Conservation (phyloP, 2,888 invertebrate genomes). For the Eustalomyia histrio region DNA sequence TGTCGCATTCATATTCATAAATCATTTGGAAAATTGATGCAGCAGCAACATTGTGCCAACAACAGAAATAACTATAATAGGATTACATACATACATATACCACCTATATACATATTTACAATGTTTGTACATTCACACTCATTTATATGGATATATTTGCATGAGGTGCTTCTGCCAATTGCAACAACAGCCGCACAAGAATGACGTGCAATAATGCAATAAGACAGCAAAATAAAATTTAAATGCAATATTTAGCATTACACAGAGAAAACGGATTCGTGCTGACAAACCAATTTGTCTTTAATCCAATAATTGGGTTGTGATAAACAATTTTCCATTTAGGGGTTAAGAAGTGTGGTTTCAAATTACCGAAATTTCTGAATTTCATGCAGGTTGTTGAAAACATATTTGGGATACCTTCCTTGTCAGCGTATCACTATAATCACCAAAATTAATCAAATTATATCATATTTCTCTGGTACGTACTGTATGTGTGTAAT, state of each 20-base stretch:
- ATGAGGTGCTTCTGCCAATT: not conserved
- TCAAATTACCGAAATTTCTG: too few relatives aligned
- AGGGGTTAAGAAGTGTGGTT: too few relatives aligned
- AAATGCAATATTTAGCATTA: not conserved
- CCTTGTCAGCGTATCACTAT: too few relatives aligned
- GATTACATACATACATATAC: not conserved
- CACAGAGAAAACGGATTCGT: too few relatives aligned
- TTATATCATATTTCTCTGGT: too few relatives aligned
- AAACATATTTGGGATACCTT: too few relatives aligned
- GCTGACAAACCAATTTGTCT: too few relatives aligned
- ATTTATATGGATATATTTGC: not conserved
- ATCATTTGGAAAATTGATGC: constrained; percentile 75
- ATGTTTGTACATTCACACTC: not conserved
- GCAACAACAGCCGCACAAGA: constrained; percentile 1
- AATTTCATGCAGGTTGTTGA: too few relatives aligned
- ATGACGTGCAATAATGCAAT: constrained; percentile 6
- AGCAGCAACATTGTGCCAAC: constrained; percentile 54
- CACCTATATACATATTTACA: constrained; percentile 3
- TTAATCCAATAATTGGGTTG: too few relatives aligned
- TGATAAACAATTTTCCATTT: too few relatives aligned
- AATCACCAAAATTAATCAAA: too few relatives aligned
- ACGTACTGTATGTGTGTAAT: not conserved
- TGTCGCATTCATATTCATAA: constrained; percentile 77
- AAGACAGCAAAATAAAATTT: not conserved
- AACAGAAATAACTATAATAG: constrained; percentile 22